These are phyloP conservation scores for Rhopalosiphum nymphaeae DNA, from an alignment of 2,888 invertebrate species.

Conservation along the genomic window DNA sequence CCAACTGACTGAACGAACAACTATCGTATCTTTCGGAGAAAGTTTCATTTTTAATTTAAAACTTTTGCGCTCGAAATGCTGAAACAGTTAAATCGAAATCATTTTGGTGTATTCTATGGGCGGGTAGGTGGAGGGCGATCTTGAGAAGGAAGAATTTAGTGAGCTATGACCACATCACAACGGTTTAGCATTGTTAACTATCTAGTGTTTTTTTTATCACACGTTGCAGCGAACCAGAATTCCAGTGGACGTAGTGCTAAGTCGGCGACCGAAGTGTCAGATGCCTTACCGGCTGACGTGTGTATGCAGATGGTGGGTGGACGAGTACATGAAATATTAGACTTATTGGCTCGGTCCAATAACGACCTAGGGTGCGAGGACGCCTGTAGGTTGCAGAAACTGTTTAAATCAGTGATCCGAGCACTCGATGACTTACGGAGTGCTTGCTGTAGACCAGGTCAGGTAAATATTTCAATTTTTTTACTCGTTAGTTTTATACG, in stretches of 20 bases:
- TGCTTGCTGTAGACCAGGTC: background rate
- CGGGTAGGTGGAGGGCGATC: background rate
- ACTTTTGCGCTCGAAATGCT: conserved; percentile 28
- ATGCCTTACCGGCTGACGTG: background rate
- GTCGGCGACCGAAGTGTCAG: background rate
- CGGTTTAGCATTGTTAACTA: background rate
- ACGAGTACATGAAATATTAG: background rate
- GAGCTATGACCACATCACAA: background rate
- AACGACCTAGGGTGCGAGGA: background rate
- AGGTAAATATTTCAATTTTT: background rate
- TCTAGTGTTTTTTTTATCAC: background rate
- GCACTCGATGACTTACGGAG: conserved; percentile 6
- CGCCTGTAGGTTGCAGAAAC: background rate
- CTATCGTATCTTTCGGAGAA: background rate
- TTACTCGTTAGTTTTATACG: background rate
- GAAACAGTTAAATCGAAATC: conserved; percentile 16
- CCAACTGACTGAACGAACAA: background rate
- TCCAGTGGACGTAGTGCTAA: background rate
- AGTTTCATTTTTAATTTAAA: conserved; percentile 55
- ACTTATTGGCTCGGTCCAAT: background rate
- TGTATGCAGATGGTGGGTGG: background rate
- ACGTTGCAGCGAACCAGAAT: background rate
- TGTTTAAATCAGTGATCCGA: conserved; percentile 16
- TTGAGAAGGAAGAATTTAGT: background rate
- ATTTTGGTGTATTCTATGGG: background rate